Percentiles rank a stretch among this genome's conserved stretches.
Conservation (phyloP, 2,888 invertebrate species). For the Arctia plantaginis region DNA sequence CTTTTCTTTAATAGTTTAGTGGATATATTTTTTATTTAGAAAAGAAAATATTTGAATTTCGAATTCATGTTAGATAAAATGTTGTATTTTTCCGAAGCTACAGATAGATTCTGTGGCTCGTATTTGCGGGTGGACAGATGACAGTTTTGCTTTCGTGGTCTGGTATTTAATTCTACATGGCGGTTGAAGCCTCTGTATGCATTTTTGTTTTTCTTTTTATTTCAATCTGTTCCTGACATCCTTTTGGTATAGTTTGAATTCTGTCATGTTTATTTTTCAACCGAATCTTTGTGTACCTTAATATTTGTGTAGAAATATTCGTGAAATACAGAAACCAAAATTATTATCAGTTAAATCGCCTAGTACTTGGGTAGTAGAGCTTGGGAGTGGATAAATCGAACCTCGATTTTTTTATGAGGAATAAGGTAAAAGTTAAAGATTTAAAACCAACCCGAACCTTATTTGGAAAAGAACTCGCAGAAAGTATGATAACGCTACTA, state of each 20-base stretch:
- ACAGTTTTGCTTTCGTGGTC: not conserved
- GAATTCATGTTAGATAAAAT: not conserved
- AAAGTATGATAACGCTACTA: too few relatives aligned
- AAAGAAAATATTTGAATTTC: not conserved
- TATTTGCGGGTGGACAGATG: not conserved
- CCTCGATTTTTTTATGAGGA: too few relatives aligned
- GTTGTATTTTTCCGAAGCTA: not conserved
- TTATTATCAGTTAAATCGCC: too few relatives aligned
- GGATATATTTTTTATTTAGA: not conserved
- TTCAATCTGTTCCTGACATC: slow-evolving; percentile 7
- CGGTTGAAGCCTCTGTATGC: not conserved
- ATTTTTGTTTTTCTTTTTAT: slow-evolving; percentile 6
- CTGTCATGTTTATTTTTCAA: not conserved
- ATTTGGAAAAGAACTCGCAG: too few relatives aligned
- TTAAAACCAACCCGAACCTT: too few relatives aligned
- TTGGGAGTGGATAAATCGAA: too few relatives aligned
- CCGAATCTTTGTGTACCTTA: not conserved
- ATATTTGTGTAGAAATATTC: not conserved
- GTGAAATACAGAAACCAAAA: too few relatives aligned
- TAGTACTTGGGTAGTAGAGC: too few relatives aligned
- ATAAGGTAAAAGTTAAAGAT: too few relatives aligned
- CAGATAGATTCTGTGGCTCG: not conserved
- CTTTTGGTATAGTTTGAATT: not conserved
- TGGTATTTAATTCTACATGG: slow-evolving; percentile 2
- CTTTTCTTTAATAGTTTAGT: not conserved